Percentiles rank a stretch among this genome's conserved stretches.
phyloP scores from a whole-genome alignment of 2,888 invertebrate species.

The Automeris io region DNA sequence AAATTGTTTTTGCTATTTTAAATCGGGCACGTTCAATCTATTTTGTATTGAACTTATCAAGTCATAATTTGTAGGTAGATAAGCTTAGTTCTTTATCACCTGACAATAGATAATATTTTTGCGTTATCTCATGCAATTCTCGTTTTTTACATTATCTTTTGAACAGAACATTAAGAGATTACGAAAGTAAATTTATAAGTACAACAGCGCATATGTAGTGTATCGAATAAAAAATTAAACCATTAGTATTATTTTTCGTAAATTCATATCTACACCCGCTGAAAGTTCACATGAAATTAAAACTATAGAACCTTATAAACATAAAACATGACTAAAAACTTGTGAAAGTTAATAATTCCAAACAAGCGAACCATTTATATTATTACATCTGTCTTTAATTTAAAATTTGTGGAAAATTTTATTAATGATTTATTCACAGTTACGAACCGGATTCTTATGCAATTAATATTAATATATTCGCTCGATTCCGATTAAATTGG shows the following conservation, averaged over 20 bases:
- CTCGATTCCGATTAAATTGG: slow-evolving; percentile 28
- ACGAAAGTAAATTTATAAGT: too few species aligned
- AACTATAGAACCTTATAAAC: too few species aligned
- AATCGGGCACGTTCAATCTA: slow-evolving; percentile 13
- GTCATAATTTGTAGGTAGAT: background rate
- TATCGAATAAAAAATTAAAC: too few species aligned
- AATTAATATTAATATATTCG: slow-evolving; percentile 23
- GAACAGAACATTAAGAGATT: background rate
- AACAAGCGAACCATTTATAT: too few species aligned
- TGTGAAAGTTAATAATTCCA: too few species aligned
- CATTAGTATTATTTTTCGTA: too few species aligned
- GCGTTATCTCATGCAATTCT: slow-evolving; percentile 6
- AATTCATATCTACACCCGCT: too few species aligned
- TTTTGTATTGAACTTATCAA: slow-evolving; percentile 3
- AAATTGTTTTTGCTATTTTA: slow-evolving; percentile 26
- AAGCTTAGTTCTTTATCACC: background rate
- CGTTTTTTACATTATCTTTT: slow-evolving; percentile 5
- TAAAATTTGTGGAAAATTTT: slow-evolving; percentile 1
- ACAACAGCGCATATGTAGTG: too few species aligned
- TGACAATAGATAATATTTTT: slow-evolving; percentile 5
- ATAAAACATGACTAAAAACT: too few species aligned
- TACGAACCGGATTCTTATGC: slow-evolving; percentile 17
- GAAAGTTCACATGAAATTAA: too few species aligned
- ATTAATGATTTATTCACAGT: background rate
- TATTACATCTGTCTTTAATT: too few species aligned